A percentile compares a stretch with the other conserved stretches of the same genome.
phyloP scores from a whole-genome alignment of 2,797 vertebrate genomes.

The Argyrosomus regius region DNA sequence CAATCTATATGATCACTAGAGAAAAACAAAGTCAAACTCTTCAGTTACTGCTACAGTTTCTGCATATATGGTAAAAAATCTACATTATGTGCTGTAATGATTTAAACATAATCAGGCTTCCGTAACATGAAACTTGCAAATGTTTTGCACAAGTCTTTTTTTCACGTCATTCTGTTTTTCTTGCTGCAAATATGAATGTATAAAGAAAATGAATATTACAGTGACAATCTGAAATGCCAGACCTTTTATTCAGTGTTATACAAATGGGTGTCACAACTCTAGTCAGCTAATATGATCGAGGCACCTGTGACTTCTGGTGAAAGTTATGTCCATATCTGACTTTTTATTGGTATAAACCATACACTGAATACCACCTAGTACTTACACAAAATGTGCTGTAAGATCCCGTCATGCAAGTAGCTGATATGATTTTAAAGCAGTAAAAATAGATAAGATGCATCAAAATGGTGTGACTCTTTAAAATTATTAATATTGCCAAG shows the following conservation, averaged over 20 bases:
- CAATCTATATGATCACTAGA: neutral
- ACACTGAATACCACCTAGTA: neutral
- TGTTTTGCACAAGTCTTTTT: constrained; percentile 52
- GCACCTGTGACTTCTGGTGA: neutral
- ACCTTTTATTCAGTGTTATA: constrained; percentile 41
- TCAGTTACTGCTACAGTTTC: neutral
- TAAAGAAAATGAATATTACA: constrained; percentile 11
- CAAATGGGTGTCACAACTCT: neutral
- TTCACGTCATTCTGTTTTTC: constrained; percentile 10
- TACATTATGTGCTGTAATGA: neutral
- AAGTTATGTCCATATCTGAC: neutral
- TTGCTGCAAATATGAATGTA: constrained; percentile 46
- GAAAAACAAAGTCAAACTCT: constrained; percentile 17
- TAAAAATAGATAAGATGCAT: constrained; percentile 2
- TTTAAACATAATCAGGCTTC: constrained; percentile 11
- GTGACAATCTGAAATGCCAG: constrained; percentile 29
- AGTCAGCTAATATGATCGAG: constrained; percentile 2
- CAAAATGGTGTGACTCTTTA: neutral
- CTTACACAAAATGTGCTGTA: neutral
- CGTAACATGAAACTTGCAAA: constrained; percentile 48
- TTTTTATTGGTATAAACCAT: neutral
- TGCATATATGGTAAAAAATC: constrained; percentile 24
- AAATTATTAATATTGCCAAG: neutral
- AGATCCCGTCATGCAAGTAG: constrained; percentile 1
- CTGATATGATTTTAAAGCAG: constrained; percentile 4